Base-by-base conservation (phyloP, 2,888 invertebrate genomes). In the Gortyna flavago region DNA sequence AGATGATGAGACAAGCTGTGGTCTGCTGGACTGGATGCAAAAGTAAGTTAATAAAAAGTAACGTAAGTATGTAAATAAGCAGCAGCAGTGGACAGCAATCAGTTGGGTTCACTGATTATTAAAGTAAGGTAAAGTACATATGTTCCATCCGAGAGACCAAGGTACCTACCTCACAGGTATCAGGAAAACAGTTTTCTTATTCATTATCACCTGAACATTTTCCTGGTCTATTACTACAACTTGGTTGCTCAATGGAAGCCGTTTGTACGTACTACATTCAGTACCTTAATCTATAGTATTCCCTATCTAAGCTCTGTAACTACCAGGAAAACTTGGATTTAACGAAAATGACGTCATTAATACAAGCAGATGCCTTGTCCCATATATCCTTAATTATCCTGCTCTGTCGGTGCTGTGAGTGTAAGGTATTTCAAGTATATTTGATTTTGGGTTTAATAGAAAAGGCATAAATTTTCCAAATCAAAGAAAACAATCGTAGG, bases 291-390 rank as follows among this genome's bases (percentile, higher is more conserved):
- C 41, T 65, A 25, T 61, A 54, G 48, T 59, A 48, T 66, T 44
- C 16, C 21, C 16, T 61, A 65, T 32, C 80, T 38, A n/a, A 59
- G 62, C 48, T 68, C 9, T 51, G 29, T 29, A 48, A 48, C 62
- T 69, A 59, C 3, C 57, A 77, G 81, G 77, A 76, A 81, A 81
- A 72, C 67, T 41, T 54, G 59, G 59, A 51, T 64, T 81, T 51
- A 64, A 25, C 18, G 9, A 38, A n/a, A n/a, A 68, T 76, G 71
- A 64, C 71, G 71, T 76, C 81, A 81, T 41, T 54, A 32, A 7
- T 35, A 41, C 29, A 35, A 18, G 74, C 11, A 18, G 16, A 29
- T 72, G 41, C 41, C 51, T 38, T 69, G 59, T 44, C 44, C 44
- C 7, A n/a, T 54, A 64, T 51, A 51, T 38, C 18, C 41, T 71